phyloP scores from a whole-genome alignment of 2,888 invertebrate genomes.

The Hydrotaea cyrtoneurina region DNA sequence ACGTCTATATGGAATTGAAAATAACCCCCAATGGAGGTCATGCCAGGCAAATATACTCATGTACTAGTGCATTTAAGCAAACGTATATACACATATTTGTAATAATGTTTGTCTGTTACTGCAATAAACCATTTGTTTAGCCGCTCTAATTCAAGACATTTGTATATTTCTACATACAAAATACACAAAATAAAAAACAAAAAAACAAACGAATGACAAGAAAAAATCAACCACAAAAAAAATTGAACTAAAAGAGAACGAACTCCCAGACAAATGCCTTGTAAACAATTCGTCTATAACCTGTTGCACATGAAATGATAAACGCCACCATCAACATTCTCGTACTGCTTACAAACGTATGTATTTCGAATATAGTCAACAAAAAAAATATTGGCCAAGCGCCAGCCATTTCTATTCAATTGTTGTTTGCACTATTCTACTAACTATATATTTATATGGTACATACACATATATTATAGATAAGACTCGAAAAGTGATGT shows the following conservation, averaged over 20 bases:
- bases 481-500: not conserved
- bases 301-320: constrained; percentile 64
- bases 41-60: constrained; percentile 1
- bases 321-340: constrained; percentile 45
- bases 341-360: not conserved
- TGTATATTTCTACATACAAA: not conserved
- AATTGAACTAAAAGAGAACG: not conserved
- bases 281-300: constrained; percentile 53
- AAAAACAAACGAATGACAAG: not conserved
- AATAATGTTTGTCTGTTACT: not conserved
- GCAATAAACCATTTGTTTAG: constrained; percentile 25
- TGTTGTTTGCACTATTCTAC: constrained; percentile 12
- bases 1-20: constrained; percentile 30
- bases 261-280: constrained; percentile 53
- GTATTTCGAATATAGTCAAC: not conserved
- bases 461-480: not conserved
- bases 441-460: not conserved
- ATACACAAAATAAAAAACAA: not conserved
- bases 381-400: constrained; percentile 47
- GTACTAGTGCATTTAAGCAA: not conserved
- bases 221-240: constrained; percentile 4
- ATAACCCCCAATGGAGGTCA: constrained; percentile 44
- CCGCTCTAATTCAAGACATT: constrained; percentile 10
- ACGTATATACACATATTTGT: too few relatives aligned
- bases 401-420: constrained; percentile 42